phyloP scores from a whole-genome alignment of 2,888 invertebrate genomes.

The Julus scanicus region DNA sequence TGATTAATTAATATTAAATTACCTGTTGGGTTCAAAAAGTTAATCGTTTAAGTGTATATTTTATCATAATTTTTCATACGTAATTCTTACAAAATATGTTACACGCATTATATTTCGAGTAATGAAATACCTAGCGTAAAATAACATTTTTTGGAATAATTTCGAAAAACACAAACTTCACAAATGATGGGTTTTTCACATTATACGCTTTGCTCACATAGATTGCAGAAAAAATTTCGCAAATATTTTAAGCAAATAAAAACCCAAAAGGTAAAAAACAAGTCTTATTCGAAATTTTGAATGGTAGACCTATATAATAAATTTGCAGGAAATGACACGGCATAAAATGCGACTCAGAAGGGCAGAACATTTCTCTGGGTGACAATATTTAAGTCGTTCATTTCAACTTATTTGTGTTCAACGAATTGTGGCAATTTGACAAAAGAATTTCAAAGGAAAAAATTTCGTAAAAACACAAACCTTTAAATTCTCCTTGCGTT shows the following conservation, averaged over 20 bases:
- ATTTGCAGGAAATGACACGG: neutral
- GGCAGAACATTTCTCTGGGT: constrained; percentile 32
- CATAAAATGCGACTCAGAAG: neutral
- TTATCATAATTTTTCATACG: too few species aligned
- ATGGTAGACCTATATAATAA: neutral
- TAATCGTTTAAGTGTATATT: too few species aligned
- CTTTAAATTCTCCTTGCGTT: neutral
- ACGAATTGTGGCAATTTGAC: neutral
- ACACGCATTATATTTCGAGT: too few species aligned
- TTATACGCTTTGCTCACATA: neutral
- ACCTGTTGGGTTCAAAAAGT: too few species aligned
- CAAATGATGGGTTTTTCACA: neutral
- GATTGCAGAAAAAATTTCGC: neutral
- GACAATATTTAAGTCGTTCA: constrained; percentile 32
- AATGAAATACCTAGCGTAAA: too few species aligned
- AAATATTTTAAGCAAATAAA: neutral
- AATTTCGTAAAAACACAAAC: neutral
- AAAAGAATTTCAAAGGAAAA: neutral
- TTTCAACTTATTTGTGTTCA: constrained; percentile 30
- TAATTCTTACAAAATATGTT: too few species aligned
- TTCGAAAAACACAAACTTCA: neutral
- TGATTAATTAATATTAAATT: too few species aligned
- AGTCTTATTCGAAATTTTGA: neutral
- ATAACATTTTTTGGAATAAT: too few species aligned
- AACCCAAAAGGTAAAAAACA: neutral